Evolutionary conservation across 2,888 invertebrate species (phyloP), one percentile per base, ranked within the genome.

Genomic region (Adelphocoris suturalis): DNA sequence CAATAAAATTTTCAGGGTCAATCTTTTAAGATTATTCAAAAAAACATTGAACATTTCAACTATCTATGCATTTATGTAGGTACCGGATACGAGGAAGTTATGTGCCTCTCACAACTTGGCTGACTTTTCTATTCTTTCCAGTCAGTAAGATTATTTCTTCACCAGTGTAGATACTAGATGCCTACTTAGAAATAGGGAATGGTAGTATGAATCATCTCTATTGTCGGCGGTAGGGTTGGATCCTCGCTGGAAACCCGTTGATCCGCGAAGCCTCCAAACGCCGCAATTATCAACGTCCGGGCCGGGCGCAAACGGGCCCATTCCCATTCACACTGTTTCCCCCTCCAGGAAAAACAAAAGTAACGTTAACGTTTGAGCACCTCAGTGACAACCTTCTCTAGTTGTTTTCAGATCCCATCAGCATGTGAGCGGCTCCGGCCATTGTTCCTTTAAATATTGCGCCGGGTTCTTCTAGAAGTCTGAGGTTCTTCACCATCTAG

Each of bases 401-500:
- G 68, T 68, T 68, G 27, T 68, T 68, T 68, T 68, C 82, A 82
- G 82, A 82, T 82, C 82, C 23, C 82, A 82, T 82, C 82, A 82
- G 52, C 82, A 82, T 82, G 82, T 82, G 82, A 82, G 81, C 81
- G 68, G 68, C 68, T 68, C 68, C 68, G 19, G 23, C 68, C 68
- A 68, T 68, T 68, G 68, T 68, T 68, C 68, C 68, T 68, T 27
- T 68, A 68, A 68, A 68, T 68, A 68, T 68, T 19, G 68, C 78
- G 78, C 37, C 47, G 78, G 78, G 2, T 28, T 78, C 78, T 78
- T 47, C 19, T 23, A 27, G 55, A 27, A 37, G 57, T 85, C 85
- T 28, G 61, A 61, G 85, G 85, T 85, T 61, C 85, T 85, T 85
- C 85, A 85, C 85, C n/a, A 85, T 85, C 85, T 61, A 27, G n/a